A percentile compares a stretch with the other conserved stretches of the same genome.
These are phyloP conservation scores for Sinopyrophorus schimmeli DNA, from an alignment of 2,888 invertebrate genomes.

Conservation along the genomic window DNA sequence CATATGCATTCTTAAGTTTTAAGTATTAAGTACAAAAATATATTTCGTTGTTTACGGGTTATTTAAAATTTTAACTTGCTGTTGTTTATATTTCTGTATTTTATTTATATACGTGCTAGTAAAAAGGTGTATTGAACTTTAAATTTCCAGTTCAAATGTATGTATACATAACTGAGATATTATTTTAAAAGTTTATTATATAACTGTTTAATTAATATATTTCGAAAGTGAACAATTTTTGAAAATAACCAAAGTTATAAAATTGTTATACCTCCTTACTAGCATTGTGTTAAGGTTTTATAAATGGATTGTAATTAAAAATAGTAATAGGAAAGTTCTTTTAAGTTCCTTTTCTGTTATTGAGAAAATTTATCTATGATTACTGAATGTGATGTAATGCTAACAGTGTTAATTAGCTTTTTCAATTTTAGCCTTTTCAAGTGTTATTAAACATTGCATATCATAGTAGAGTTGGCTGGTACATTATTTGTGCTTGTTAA, in stretches of 20 bases:
- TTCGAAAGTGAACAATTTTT: too few species aligned
- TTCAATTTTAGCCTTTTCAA: conserved; percentile 20
- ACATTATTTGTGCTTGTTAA: conserved; percentile 14
- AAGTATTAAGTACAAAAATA: conserved; percentile 13
- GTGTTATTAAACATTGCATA: conserved; percentile 16
- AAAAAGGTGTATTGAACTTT: too few species aligned
- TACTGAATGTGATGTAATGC: conserved; percentile 25
- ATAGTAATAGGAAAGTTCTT: not conserved
- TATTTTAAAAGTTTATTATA: too few species aligned
- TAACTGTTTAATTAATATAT: too few species aligned
- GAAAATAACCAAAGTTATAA: too few species aligned
- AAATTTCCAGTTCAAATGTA: too few species aligned
- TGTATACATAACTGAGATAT: too few species aligned
- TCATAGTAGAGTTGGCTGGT: conserved; percentile 12
- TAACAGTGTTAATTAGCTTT: conserved; percentile 23
- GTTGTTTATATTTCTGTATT: conserved; percentile 2
- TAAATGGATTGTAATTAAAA: too few species aligned
- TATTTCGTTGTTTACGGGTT: conserved; percentile 8
- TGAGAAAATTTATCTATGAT: conserved; percentile 9
- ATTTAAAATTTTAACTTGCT: conserved; percentile 4
- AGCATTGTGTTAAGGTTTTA: too few species aligned
- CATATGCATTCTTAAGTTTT: conserved; percentile 3
- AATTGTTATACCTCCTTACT: too few species aligned
- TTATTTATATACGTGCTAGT: too few species aligned
- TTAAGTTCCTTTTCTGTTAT: conserved; percentile 15